Conservation (phyloP, 2,797 vertebrate genomes). For the Spondyliosoma cantharus region DNA sequence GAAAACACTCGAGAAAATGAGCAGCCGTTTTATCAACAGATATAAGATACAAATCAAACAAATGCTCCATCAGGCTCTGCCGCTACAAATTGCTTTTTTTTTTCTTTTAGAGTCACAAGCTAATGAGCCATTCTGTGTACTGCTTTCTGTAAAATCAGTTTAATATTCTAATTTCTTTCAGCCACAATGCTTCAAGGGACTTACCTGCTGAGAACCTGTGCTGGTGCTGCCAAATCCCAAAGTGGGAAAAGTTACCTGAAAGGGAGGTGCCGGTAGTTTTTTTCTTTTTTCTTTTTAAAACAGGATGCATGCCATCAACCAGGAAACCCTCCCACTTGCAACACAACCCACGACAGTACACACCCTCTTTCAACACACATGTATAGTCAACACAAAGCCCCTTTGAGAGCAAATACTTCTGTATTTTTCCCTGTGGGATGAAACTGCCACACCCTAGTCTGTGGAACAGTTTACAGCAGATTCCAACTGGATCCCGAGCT, state of each 20-base stretch:
- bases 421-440: constrained; percentile 26
- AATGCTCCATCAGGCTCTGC: constrained; percentile 50
- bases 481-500: constrained; percentile 11
- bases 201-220: constrained; percentile 64
- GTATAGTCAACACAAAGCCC: background rate
- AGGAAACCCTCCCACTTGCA: constrained; percentile 52
- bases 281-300: background rate
- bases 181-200: constrained; percentile 8
- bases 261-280: constrained; percentile 20
- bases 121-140: constrained; percentile 30
- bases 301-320: background rate
- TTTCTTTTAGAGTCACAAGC: constrained; percentile 8
- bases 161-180: background rate
- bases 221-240: constrained; percentile 15
- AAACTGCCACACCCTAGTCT: constrained; percentile 48
- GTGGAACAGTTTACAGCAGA: constrained; percentile 7
- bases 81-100: constrained; percentile 32
- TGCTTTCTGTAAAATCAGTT: background rate
- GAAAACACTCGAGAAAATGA: constrained; percentile 54
- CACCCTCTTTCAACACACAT: constrained; percentile 51
- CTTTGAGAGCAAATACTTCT: background rate
- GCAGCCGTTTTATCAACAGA: constrained; percentile 51
- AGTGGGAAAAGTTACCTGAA: constrained; percentile 47
- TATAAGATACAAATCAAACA: constrained; percentile 64
- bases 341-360: constrained; percentile 4